Conservation (phyloP, 2,888 invertebrate species). For the Oeneis ivallda region DNA sequence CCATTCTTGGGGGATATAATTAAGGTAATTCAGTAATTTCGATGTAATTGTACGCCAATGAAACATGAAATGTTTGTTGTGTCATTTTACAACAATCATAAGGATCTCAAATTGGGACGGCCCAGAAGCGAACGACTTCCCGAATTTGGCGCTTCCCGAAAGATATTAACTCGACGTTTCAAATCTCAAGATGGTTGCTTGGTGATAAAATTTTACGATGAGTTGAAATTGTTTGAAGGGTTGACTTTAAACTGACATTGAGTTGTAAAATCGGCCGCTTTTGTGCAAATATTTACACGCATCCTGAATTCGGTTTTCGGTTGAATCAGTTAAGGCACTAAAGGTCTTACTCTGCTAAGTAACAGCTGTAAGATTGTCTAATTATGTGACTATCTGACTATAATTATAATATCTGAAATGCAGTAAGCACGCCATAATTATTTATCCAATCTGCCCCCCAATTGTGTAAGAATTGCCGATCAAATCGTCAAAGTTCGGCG, state of each 20-base stretch:
- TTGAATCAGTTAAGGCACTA: not conserved
- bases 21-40: slow-evolving; percentile 43
- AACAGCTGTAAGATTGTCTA: too few relatives aligned
- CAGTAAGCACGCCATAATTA: too few relatives aligned
- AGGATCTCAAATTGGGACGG: slow-evolving; percentile 36
- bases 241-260: slow-evolving; percentile 8
- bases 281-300: slow-evolving; percentile 6
- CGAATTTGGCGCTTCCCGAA: slow-evolving; percentile 38
- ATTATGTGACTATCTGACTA: too few relatives aligned
- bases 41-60: slow-evolving; percentile 40
- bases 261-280: slow-evolving; percentile 12
- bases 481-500: too few relatives aligned
- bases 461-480: too few relatives aligned
- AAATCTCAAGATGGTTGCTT: slow-evolving; percentile 31
- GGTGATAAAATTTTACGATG: slow-evolving; percentile 34
- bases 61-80: slow-evolving; percentile 28
- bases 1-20: too few relatives aligned
- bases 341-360: not conserved
- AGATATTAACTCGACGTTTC: slow-evolving; percentile 37
- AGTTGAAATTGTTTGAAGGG: slow-evolving; percentile 29
- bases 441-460: too few relatives aligned
- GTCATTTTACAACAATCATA: slow-evolving; percentile 29
- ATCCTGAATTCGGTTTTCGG: not conserved
- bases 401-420: too few relatives aligned
- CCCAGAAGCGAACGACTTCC: slow-evolving; percentile 39